Evolutionary conservation across 2,113 vertebrate genomes (phyloP).

Genomic region (Crotophaga sulcirostris): DNA sequence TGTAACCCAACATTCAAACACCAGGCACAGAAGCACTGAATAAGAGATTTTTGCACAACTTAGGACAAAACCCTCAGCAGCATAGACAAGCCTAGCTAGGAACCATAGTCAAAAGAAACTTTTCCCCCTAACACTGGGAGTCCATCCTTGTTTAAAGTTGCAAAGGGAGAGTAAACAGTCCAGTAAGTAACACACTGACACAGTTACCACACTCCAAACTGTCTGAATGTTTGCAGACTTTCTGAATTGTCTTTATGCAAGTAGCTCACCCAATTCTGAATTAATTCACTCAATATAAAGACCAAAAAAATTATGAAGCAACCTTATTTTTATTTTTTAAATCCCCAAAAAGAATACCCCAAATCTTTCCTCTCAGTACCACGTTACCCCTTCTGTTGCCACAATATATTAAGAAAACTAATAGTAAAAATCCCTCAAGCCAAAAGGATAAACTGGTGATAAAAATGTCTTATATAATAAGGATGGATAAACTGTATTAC

Average conservation of each 20-base stretch:
- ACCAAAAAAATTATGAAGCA: background rate
- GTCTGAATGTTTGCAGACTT: background rate
- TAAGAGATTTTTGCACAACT: background rate
- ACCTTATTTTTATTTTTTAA: background rate
- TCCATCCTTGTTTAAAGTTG: background rate
- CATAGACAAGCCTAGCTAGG: background rate
- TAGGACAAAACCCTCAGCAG: background rate
- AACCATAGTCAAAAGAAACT: background rate
- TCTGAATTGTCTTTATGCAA: background rate
- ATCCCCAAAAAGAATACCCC: background rate
- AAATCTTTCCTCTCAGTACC: background rate
- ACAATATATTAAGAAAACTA: background rate
- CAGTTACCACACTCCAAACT: background rate
- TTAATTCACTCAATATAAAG: background rate
- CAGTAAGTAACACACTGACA: background rate
- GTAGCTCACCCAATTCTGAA: background rate
- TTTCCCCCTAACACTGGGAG: background rate
- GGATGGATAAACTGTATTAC: constrained; percentile 20
- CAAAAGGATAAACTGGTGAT: background rate
- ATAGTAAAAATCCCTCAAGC: constrained; percentile 24
- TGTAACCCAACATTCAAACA: background rate
- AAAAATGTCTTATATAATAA: constrained; percentile 11
- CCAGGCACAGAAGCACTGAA: background rate
- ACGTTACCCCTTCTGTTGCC: background rate
- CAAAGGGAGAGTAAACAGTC: background rate